phyloP scores from a whole-genome alignment of 2,888 invertebrate species.

The Stenchaetothrips biformis region DNA sequence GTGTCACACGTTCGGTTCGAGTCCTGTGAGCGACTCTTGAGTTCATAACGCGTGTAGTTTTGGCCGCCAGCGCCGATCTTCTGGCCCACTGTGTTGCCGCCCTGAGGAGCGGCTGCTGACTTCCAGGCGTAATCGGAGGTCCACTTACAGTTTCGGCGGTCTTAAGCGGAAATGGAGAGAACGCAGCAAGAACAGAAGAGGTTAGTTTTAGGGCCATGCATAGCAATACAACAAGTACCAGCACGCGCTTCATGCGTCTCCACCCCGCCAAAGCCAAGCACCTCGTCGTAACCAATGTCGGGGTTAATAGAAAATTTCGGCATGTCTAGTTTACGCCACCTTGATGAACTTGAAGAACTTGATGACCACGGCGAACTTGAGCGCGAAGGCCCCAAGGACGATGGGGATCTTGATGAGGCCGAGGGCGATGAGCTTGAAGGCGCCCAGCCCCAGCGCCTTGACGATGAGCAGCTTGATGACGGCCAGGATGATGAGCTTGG shows the following conservation, averaged over 20 bases:
- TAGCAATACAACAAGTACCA: too few relatives aligned
- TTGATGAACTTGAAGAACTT: slow-evolving; percentile 24
- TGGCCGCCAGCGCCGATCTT: too few relatives aligned
- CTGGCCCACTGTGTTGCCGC: too few relatives aligned
- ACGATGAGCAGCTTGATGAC: slow-evolving; percentile 24
- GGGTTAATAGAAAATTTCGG: too few relatives aligned
- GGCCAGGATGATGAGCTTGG: slow-evolving; percentile 11
- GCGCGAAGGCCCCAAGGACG: neutral
- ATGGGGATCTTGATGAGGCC: slow-evolving; percentile 18
- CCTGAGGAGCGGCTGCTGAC: too few relatives aligned
- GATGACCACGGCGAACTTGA: slow-evolving; percentile 1
- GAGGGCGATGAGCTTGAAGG: neutral
- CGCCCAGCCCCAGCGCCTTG: slow-evolving; percentile 5
- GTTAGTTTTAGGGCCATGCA: neutral
- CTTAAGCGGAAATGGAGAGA: slow-evolving; percentile 13
- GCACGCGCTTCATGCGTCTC: neutral
- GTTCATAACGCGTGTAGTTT: too few relatives aligned
- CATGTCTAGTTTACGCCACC: neutral
- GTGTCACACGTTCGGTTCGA: too few relatives aligned
- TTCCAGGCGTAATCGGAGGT: neutral
- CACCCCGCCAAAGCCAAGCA: neutral
- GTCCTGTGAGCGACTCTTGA: too few relatives aligned
- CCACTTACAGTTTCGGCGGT: slow-evolving; percentile 1
- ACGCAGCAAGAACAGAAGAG: neutral
- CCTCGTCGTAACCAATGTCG: too few relatives aligned